These are phyloP conservation scores for Trachurus trachurus DNA, from an alignment of 2,797 vertebrate species.

Conservation along the genomic window DNA sequence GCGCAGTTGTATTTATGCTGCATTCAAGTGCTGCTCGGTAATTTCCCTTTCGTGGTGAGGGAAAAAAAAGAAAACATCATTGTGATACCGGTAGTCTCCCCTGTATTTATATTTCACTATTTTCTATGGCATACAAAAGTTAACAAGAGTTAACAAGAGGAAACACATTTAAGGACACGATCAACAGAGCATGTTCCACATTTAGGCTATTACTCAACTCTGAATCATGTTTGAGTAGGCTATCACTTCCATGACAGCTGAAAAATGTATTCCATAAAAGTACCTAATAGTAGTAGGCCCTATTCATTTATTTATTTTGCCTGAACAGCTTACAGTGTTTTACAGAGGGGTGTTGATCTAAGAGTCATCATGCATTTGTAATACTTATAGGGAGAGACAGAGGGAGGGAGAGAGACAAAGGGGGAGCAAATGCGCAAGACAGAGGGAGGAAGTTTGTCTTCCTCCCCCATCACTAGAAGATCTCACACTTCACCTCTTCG, in stretches of 20 bases:
- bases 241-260: conserved; percentile 2
- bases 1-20: conserved; percentile 45
- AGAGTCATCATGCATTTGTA: neutral
- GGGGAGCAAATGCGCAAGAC: conserved; percentile 31
- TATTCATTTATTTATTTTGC: neutral
- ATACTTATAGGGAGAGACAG: neutral
- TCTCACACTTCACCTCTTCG: conserved; percentile 48
- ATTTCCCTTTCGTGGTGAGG: accelerated
- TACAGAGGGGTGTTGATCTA: conserved; percentile 4
- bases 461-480: conserved; percentile 48
- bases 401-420: conserved; percentile 28
- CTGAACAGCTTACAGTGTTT: neutral
- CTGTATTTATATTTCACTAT: neutral
- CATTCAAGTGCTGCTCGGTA: conserved; percentile 52
- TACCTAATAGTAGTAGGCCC: too few relatives aligned
- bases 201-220: neutral
- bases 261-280: neutral
- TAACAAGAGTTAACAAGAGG: neutral
- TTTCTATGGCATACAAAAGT: neutral
- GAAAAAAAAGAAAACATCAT: neutral
- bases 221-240: conserved; percentile 5
- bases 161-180: neutral
- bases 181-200: neutral
- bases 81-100: neutral
- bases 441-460: conserved; percentile 67